Percentiles rank a stretch among this genome's conserved stretches.
These are phyloP conservation scores for Callochromis pleurospilus DNA, from an alignment of 2,113 vertebrate species.

Conservation along the genomic window DNA sequence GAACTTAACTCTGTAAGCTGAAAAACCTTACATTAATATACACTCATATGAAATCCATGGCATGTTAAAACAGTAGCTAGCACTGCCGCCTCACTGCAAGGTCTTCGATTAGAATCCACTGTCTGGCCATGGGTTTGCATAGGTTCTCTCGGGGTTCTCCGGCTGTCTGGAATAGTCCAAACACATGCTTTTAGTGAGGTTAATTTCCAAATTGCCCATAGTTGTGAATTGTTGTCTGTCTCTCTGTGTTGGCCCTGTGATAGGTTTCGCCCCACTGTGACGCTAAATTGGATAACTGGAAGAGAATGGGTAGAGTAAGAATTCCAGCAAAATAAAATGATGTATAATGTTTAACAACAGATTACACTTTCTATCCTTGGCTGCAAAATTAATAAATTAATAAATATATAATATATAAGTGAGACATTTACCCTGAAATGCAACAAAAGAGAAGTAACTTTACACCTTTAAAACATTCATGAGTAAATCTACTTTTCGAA, in stretches of 20 bases:
- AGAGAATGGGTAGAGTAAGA: background rate
- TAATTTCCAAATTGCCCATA: background rate
- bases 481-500: background rate
- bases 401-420: background rate
- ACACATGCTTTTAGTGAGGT: background rate
- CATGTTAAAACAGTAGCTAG: background rate
- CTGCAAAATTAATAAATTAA: background rate
- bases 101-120: background rate
- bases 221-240: background rate
- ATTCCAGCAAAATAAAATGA: background rate
- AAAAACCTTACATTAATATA: background rate
- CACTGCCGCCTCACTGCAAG: background rate
- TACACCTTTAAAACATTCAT: background rate
- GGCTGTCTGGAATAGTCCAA: background rate
- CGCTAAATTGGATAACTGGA: background rate
- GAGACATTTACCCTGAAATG: background rate
- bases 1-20: background rate
- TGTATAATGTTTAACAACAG: background rate
- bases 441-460: background rate
- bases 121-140: background rate
- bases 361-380: background rate
- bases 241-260: background rate
- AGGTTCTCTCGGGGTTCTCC: background rate
- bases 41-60: background rate
- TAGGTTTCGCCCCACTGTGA: background rate